These are phyloP conservation scores for Cossypha niveicapilla DNA, from an alignment of 2,797 vertebrate genomes.

Conservation along the genomic window DNA sequence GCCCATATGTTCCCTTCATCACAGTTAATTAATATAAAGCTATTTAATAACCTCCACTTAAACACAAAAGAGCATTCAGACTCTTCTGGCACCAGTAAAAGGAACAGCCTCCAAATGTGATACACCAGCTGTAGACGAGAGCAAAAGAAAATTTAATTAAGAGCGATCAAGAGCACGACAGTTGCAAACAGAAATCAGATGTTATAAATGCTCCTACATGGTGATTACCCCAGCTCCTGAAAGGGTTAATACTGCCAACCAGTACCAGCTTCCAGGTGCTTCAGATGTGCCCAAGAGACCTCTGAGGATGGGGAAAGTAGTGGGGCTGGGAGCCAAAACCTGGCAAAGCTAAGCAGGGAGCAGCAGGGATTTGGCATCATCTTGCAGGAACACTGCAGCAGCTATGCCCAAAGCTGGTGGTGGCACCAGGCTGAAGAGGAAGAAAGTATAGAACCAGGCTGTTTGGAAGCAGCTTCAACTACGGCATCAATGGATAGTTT, in stretches of 20 bases:
- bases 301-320: background rate
- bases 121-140: conserved; percentile 38
- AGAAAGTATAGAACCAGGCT: background rate
- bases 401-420: background rate
- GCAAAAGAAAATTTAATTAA: conserved; percentile 33
- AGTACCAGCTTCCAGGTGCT: background rate
- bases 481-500: accelerated
- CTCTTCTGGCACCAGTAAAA: conserved; percentile 40
- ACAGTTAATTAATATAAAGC: conserved; percentile 61
- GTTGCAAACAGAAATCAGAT: conserved; percentile 13
- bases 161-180: background rate
- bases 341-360: background rate
- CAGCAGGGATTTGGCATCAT: background rate
- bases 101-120: conserved; percentile 14
- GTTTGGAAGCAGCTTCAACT: background rate
- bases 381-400: background rate
- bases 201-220: background rate
- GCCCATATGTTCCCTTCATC: conserved; percentile 39
- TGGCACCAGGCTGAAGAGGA: background rate
- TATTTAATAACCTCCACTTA: conserved; percentile 55
- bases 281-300: background rate
- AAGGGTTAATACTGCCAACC: background rate
- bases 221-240: background rate
- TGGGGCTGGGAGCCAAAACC: background rate
- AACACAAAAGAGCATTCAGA: conserved; percentile 56